These are phyloP conservation scores for Melanogrammus aeglefinus DNA, from an alignment of 2,797 vertebrate species.

Conservation along the genomic window DNA sequence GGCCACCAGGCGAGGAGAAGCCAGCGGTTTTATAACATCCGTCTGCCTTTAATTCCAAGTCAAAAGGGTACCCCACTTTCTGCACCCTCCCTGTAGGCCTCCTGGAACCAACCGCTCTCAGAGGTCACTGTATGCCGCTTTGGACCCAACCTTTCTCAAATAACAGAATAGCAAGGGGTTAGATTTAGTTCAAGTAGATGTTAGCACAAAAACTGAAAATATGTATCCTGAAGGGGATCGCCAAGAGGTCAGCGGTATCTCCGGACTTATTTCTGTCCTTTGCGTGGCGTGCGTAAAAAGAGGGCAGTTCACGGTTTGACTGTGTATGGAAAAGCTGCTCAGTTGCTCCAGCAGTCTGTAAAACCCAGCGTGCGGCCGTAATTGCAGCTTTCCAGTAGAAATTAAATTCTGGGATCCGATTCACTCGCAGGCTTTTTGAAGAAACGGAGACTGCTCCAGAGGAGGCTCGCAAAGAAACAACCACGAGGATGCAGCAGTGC, in stretches of 20 bases:
- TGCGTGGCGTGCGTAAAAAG: background rate
- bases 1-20: background rate
- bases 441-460: constrained; percentile 31
- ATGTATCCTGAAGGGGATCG: background rate
- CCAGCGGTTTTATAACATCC: background rate
- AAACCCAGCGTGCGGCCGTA: constrained; percentile 56
- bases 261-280: background rate
- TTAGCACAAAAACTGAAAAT: background rate
- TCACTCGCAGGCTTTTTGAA: constrained; percentile 29
- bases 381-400: constrained; percentile 58
- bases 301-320: background rate
- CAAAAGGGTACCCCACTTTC: background rate
- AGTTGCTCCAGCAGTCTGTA: constrained; percentile 57
- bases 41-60: background rate
- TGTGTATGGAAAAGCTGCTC: constrained; percentile 25
- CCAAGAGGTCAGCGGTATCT: background rate
- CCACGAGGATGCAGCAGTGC: constrained; percentile 24
- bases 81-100: background rate
- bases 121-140: background rate
- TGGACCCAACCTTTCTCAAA: background rate
- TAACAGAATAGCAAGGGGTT: background rate
- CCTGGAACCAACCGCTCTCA: background rate
- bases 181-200: background rate
- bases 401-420: constrained; percentile 48
- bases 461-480: constrained; percentile 24